A percentile compares a stretch with the other conserved stretches of the same genome.
Evolutionary conservation across 2,888 invertebrate genomes (phyloP).

Genomic region (Hirudinaria manillensis): DNA sequence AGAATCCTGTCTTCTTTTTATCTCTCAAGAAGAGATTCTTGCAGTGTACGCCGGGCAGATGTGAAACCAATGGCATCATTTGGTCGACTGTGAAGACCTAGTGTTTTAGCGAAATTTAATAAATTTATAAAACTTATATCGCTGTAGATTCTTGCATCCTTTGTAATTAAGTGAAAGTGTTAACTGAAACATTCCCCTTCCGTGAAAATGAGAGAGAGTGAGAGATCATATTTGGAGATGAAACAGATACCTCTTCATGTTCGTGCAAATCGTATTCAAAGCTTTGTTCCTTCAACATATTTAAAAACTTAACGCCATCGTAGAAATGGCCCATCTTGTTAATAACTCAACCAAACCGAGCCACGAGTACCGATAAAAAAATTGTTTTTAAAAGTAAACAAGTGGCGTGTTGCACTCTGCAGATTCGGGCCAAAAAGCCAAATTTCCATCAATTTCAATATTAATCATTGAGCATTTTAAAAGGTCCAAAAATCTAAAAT

Average conservation of each 20-base stretch:
- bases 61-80: constrained; percentile 46
- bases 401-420: too few species aligned
- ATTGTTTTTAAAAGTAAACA: too few species aligned
- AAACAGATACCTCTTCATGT: background rate
- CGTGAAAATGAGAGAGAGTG: too few species aligned
- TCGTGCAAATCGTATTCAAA: background rate
- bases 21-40: constrained; percentile 54
- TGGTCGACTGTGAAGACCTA: constrained; percentile 54
- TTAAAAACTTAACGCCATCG: background rate
- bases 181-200: too few species aligned
- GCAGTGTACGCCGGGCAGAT: constrained; percentile 47
- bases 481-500: too few species aligned
- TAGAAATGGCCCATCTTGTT: background rate
- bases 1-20: constrained; percentile 51
- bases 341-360: background rate
- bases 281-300: background rate
- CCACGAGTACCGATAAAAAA: background rate
- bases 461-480: too few species aligned
- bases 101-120: background rate
- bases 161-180: too few species aligned
- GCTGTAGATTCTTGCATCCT: too few species aligned
- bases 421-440: too few species aligned
- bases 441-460: too few species aligned
- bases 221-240: too few species aligned
- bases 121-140: background rate